phyloP scores from a whole-genome alignment of 2,113 vertebrate genomes.

The Hiodon alosoides region DNA sequence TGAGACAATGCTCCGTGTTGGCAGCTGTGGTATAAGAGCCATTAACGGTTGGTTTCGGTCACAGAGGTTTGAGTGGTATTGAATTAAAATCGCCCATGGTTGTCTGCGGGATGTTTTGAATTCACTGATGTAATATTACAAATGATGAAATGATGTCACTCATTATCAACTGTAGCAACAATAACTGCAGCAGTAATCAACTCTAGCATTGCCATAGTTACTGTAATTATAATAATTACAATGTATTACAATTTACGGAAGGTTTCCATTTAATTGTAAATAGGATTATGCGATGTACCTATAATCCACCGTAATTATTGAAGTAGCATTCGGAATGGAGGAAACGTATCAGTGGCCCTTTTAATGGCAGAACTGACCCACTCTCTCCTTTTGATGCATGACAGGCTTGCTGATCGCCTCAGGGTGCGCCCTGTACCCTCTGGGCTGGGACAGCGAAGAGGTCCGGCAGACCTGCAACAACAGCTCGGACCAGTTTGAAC shows the following conservation, averaged over 20 bases:
- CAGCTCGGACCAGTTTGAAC: constrained; percentile 83
- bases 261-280: neutral
- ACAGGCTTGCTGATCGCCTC: constrained; percentile 88
- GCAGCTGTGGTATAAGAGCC: no score
- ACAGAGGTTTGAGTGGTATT: no score
- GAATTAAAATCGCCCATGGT: no score
- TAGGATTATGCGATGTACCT: neutral
- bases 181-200: no score
- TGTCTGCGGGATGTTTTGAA: no score
- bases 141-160: no score
- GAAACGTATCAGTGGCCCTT: neutral
- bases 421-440: constrained; percentile 90
- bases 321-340: neutral
- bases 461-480: constrained; percentile 91
- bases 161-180: no score
- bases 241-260: neutral
- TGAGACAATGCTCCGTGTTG: no score
- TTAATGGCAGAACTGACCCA: neutral
- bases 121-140: no score
- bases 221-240: no score
- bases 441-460: constrained; percentile 98
- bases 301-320: neutral
- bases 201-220: no score
- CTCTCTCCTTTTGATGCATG: neutral
- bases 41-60: no score